A percentile compares a stretch with the other conserved stretches of the same genome.
These are phyloP conservation scores for Smithornis capensis DNA, from an alignment of 2,113 vertebrate genomes.

Conservation along the genomic window DNA sequence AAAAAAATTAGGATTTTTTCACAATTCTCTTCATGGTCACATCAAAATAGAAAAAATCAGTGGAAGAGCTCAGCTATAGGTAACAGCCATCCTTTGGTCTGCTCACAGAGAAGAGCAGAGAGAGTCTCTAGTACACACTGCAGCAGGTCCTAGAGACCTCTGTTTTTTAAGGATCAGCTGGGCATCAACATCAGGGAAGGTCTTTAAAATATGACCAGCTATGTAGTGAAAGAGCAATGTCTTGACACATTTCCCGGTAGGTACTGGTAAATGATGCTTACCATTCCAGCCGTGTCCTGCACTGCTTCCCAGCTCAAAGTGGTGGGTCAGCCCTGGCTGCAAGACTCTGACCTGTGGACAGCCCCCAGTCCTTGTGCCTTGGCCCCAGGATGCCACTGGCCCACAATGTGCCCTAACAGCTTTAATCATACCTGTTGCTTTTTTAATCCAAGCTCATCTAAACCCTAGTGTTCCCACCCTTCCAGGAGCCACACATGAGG, in stretches of 20 bases:
- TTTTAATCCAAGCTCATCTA: background rate
- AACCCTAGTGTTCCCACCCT: background rate
- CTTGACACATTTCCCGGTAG: background rate
- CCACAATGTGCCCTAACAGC: background rate
- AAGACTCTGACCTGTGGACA: background rate
- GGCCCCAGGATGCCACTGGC: background rate
- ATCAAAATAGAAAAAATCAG: background rate
- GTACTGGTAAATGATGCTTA: background rate
- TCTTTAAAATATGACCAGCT: background rate
- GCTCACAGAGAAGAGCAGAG: background rate
- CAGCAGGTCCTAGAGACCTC: background rate
- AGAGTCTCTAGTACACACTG: background rate
- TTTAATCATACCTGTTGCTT: background rate
- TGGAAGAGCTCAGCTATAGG: background rate
- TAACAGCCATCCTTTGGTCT: background rate
- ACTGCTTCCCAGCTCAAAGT: background rate
- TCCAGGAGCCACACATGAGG: background rate
- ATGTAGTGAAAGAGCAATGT: background rate
- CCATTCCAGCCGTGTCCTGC: background rate
- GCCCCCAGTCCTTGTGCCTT: accelerated
- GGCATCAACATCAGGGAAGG: background rate
- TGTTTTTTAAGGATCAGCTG: background rate
- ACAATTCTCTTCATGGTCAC: background rate
- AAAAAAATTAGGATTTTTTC: background rate
- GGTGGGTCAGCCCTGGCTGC: background rate